Evolutionary conservation across 2,888 invertebrate genomes (phyloP).

Genomic region (Elegia similella): DNA sequence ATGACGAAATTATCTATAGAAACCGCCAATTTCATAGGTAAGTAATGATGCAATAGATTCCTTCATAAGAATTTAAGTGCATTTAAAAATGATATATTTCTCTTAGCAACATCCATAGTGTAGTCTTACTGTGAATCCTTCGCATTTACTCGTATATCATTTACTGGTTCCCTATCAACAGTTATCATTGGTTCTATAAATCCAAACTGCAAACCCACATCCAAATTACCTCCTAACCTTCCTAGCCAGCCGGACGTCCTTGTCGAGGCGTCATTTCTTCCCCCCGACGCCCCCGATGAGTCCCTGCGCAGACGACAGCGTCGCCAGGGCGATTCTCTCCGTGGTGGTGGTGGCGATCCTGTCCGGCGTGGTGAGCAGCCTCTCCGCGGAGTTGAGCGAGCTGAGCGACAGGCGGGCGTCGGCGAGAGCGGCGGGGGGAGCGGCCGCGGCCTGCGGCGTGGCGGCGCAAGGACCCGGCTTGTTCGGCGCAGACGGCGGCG

Average conservation of each 20-base stretch:
- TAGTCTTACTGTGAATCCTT: too few relatives aligned
- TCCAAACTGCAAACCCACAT: not conserved
- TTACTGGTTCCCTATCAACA: too few relatives aligned
- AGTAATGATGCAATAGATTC: too few relatives aligned
- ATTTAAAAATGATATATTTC: too few relatives aligned
- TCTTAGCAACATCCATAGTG: too few relatives aligned
- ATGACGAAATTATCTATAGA: too few relatives aligned
- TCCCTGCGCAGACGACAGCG: constrained; percentile 64
- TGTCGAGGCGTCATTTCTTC: constrained; percentile 77
- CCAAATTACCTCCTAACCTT: constrained; percentile 56
- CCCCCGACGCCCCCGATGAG: constrained; percentile 61
- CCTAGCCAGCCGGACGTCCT: constrained; percentile 55
- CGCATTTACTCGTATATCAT: too few relatives aligned
- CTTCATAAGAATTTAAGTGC: too few relatives aligned
- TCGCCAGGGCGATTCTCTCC: constrained; percentile 64
- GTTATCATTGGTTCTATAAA: too few relatives aligned
- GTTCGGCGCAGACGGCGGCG: constrained; percentile 58
- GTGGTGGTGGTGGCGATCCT: constrained; percentile 40
- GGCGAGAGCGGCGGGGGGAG: constrained; percentile 29
- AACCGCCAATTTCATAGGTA: too few relatives aligned
- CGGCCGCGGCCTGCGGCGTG: constrained; percentile 49
- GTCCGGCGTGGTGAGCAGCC: constrained; percentile 46
- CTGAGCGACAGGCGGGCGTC: constrained; percentile 49
- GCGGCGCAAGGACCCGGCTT: constrained; percentile 57
- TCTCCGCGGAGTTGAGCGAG: constrained; percentile 53